Percentiles rank a stretch among this genome's conserved stretches.
These are phyloP conservation scores for Manis javanica DNA, from an alignment of 2,797 vertebrate species.

Conservation along the genomic window DNA sequence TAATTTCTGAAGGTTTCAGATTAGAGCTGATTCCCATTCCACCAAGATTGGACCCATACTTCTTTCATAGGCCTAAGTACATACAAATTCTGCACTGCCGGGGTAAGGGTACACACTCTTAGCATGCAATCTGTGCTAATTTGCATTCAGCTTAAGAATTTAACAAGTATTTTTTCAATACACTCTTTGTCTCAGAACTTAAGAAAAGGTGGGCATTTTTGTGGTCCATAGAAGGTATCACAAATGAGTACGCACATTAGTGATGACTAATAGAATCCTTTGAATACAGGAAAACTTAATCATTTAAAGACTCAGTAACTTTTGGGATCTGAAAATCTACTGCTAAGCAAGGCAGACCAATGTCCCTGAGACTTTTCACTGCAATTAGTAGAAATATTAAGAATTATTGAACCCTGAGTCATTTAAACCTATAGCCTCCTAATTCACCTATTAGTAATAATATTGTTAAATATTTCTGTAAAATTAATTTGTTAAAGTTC, in stretches of 20 bases:
- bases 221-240: not conserved
- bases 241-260: not conserved
- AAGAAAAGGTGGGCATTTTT: not conserved
- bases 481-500: not conserved
- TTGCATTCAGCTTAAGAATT: not conserved
- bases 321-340: not conserved
- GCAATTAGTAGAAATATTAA: not conserved
- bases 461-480: not conserved
- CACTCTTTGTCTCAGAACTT: not conserved
- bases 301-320: not conserved
- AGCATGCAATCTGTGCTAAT: not conserved
- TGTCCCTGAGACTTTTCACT: not conserved
- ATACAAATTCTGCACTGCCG: not conserved
- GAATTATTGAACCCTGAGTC: not conserved
- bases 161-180: not conserved
- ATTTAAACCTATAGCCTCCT: not conserved
- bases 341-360: not conserved
- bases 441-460: not conserved
- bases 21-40: not conserved
- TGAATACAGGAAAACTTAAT: not conserved
- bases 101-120: not conserved
- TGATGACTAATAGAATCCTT: not conserved
- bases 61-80: not conserved
- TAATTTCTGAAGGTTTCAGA: not conserved
- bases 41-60: not conserved